Conservation (phyloP, 2,888 invertebrate genomes). For the Megastigmus dorsalis region DNA sequence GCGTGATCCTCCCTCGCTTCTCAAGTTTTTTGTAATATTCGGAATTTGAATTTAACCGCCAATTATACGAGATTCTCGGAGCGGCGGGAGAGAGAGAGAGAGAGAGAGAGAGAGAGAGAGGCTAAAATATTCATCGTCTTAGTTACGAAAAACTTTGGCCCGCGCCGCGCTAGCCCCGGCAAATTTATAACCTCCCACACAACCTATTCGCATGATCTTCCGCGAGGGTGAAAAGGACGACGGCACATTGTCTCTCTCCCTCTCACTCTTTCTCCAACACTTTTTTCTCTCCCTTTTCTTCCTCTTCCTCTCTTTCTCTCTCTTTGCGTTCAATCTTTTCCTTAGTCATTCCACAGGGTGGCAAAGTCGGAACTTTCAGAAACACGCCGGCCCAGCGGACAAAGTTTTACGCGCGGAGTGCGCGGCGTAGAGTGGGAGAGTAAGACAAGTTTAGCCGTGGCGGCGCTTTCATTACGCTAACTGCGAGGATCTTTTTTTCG, state of each 20-base stretch:
- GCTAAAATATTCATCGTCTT: conserved; percentile 71
- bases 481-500: conserved; percentile 13
- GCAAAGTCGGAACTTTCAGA: neutral
- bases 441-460: conserved; percentile 26
- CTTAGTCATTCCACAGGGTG: conserved; percentile 23
- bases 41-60: conserved; percentile 72
- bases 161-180: conserved; percentile 61
- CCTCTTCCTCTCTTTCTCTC: neutral
- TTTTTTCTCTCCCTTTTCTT: neutral
- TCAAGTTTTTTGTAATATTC: conserved; percentile 66
- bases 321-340: conserved; percentile 14
- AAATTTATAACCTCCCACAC: conserved; percentile 62
- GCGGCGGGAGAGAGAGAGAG: conserved; percentile 57
- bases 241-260: conserved; percentile 39
- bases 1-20: conserved; percentile 57
- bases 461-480: conserved; percentile 35
- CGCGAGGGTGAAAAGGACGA: conserved; percentile 19
- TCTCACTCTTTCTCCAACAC: too few relatives aligned
- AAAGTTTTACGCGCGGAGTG: conserved; percentile 39
- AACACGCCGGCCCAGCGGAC: conserved; percentile 26
- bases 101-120: conserved; percentile 57
- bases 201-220: conserved; percentile 47
- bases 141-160: conserved; percentile 66
- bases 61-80: conserved; percentile 59
- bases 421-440: conserved; percentile 13